phyloP scores from a whole-genome alignment of 2,113 vertebrate genomes.

The Triplophysa tibetana region DNA sequence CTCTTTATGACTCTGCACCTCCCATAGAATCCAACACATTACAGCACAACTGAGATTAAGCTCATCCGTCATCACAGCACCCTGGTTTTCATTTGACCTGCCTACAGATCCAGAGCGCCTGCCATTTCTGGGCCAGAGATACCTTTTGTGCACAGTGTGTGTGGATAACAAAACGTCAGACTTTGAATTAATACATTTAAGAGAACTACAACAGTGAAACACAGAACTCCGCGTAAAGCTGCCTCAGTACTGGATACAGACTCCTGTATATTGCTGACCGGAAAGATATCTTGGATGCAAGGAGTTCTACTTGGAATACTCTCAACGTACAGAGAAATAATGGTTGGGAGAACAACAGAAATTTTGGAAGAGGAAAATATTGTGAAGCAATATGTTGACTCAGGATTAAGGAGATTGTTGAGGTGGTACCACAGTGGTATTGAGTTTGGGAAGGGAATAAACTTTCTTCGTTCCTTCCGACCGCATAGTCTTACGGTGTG shows the following conservation, averaged over 20 bases:
- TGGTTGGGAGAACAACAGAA: conserved; percentile 25
- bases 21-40: conserved; percentile 99
- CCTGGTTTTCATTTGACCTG: conserved; percentile 51
- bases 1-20: conserved; percentile 99
- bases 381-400: conserved; percentile 58
- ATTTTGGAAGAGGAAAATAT: conserved; percentile 36
- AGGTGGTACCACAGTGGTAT: conserved; percentile 22
- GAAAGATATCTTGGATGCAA: conserved; percentile 39
- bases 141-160: conserved; percentile 40
- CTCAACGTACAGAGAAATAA: conserved; percentile 37
- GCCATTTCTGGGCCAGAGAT: conserved; percentile 43
- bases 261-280: conserved; percentile 44
- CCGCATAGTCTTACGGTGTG: not conserved
- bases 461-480: conserved; percentile 38
- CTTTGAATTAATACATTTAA: conserved; percentile 37
- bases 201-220: conserved; percentile 29
- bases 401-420: conserved; percentile 51
- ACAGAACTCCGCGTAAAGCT: conserved; percentile 42
- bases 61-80: conserved; percentile 41
- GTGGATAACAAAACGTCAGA: conserved; percentile 40
- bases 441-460: conserved; percentile 42
- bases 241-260: conserved; percentile 43
- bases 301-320: conserved; percentile 43
- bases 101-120: conserved; percentile 47
- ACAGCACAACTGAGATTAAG: conserved; percentile 94